Conservation (phyloP, 1,140 invertebrate genomes). For the Anoplolepis gracilipes region DNA sequence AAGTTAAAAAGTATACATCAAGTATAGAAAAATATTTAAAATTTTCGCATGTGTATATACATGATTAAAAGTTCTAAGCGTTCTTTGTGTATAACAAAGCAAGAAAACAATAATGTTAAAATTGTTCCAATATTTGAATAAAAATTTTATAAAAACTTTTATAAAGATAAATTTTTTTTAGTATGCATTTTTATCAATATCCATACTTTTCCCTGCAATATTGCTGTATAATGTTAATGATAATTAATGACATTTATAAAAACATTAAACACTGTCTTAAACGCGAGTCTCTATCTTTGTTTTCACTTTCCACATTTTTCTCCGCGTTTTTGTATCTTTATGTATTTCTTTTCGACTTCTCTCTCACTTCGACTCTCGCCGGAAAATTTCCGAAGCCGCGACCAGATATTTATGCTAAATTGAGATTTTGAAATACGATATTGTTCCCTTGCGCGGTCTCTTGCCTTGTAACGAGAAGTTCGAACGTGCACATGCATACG, state of each 20-base stretch:
- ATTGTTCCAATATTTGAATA: too few relatives aligned
- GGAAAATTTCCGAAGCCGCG: slow-evolving; percentile 19
- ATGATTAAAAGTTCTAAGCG: too few relatives aligned
- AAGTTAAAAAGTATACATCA: too few relatives aligned
- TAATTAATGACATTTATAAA: not conserved
- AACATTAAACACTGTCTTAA: not conserved
- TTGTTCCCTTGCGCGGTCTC: slow-evolving; percentile 41
- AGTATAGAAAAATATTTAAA: too few relatives aligned
- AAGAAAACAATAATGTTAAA: too few relatives aligned
- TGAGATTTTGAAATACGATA: slow-evolving; percentile 83
- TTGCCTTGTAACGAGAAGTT: slow-evolving; percentile 7
- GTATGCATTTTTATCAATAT: not conserved
- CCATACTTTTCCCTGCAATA: not conserved
- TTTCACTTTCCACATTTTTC: not conserved
- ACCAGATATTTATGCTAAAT: slow-evolving; percentile 82
- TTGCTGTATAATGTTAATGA: not conserved
- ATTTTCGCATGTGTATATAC: too few relatives aligned
- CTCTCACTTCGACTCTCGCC: slow-evolving; percentile 41
- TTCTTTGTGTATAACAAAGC: too few relatives aligned
- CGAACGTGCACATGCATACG: slow-evolving; percentile 1
- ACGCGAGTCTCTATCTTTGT: not conserved
- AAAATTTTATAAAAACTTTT: too few relatives aligned
- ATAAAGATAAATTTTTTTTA: not conserved
- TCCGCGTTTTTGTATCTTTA: not conserved
- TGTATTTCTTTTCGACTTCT: slow-evolving; percentile 20